Conservation (phyloP, 1,140 invertebrate genomes). For the Neodiprion fabricii region DNA sequence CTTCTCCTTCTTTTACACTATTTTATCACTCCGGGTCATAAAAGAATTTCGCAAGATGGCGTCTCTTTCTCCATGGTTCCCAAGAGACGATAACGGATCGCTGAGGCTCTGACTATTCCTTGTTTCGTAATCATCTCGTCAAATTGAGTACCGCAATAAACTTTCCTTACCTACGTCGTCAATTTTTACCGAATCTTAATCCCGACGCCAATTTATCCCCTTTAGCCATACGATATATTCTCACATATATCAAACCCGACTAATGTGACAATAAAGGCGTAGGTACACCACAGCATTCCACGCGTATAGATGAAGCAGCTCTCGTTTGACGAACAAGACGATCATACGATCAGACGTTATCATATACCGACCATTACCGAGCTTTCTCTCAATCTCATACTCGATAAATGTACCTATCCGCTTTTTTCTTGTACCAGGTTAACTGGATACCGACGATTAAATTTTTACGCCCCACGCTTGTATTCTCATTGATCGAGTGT, state of each 20-base stretch:
- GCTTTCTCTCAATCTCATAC: no score
- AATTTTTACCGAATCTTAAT: background rate
- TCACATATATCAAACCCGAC: no score
- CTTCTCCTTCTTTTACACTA: background rate
- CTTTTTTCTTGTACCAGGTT: no score
- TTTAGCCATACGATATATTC: no score
- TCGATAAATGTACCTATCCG: no score
- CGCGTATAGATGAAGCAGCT: no score
- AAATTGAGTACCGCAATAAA: slow-evolving; percentile 2
- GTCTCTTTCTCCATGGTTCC: background rate
- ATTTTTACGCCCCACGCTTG: no score
- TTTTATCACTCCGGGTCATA: background rate
- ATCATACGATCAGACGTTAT: background rate
- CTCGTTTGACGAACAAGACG: no score
- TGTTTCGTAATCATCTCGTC: background rate
- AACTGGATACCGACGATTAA: no score
- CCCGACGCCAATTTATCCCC: background rate
- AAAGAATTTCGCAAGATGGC: slow-evolving; percentile 7
- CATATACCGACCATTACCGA: background rate
- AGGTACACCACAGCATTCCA: no score
- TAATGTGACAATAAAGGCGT: no score
- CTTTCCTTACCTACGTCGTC: background rate
- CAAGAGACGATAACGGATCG: background rate
- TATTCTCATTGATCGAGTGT: no score
- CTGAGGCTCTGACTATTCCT: background rate